Evolutionary conservation across 92 coral and sea anemone genomes (phyloP).

Genomic region (Porites cylindrica): DNA sequence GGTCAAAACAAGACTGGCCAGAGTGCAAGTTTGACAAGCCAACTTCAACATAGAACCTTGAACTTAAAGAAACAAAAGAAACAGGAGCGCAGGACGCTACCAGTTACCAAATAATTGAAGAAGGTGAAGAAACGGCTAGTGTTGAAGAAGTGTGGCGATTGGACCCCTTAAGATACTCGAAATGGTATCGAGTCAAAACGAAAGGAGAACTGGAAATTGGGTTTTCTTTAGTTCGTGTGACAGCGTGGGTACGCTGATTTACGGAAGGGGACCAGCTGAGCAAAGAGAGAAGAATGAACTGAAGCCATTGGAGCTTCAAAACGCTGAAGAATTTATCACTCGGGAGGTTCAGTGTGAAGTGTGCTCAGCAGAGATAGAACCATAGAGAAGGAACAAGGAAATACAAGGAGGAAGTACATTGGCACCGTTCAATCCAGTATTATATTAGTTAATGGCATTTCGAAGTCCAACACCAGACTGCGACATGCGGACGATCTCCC

Average conservation of each 20-base stretch:
- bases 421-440: conserved; percentile 36
- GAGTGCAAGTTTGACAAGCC: conserved; percentile 43
- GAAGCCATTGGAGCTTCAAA: conserved; percentile 52
- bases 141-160: conserved; percentile 44
- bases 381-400: conserved; percentile 15
- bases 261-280: too few relatives aligned
- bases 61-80: conserved; percentile 16
- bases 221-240: conserved; percentile 37
- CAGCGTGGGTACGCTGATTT: conserved; percentile 55
- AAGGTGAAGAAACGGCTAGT: conserved; percentile 24
- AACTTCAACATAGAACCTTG: conserved; percentile 18
- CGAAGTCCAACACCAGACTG: conserved; percentile 55
- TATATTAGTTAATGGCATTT: conserved; percentile 50
- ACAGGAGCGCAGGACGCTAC: conserved; percentile 10
- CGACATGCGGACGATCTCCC: conserved; percentile 47
- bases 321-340: conserved; percentile 56
- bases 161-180: conserved; percentile 62
- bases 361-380: conserved; percentile 67
- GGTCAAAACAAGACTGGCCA: conserved; percentile 37
- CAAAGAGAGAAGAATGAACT: conserved; percentile 41
- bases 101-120: conserved; percentile 3
- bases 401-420: too few relatives aligned
- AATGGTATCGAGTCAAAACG: conserved; percentile 68
- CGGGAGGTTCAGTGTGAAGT: conserved; percentile 55
- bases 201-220: conserved; percentile 45